Conservation (phyloP, 2,797 vertebrate species). For the Typhlichthys subterraneus region DNA sequence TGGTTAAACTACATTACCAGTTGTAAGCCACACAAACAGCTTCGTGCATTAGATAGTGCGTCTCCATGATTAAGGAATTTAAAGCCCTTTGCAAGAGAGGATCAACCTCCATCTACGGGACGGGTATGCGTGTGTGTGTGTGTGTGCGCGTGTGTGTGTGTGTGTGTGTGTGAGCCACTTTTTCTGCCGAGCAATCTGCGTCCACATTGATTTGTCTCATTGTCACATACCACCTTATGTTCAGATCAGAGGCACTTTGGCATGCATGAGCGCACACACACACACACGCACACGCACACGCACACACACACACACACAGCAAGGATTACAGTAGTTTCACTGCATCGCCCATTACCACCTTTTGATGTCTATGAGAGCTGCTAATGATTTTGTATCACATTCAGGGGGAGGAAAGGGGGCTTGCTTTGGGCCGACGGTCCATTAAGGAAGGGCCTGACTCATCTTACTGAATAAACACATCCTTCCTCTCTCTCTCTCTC, state of each 20-base stretch:
- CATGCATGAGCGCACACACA: background rate
- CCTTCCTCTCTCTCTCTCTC: conserved; percentile 21
- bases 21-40: background rate
- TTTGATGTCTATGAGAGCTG: conserved; percentile 52
- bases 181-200: conserved; percentile 4
- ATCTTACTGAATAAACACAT: conserved; percentile 73
- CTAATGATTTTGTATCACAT: conserved; percentile 65
- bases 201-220: background rate
- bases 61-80: conserved; percentile 1
- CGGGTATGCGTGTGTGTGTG: background rate
- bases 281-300: background rate
- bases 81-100: background rate
- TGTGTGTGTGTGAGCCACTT: background rate
- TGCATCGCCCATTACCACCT: conserved; percentile 62
- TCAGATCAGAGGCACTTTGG: background rate
- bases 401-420: conserved; percentile 28
- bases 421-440: conserved; percentile 55
- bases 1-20: background rate
- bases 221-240: background rate
- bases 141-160: background rate
- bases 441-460: conserved; percentile 69
- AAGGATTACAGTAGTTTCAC: conserved; percentile 40
- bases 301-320: background rate
- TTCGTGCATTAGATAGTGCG: conserved; percentile 3
- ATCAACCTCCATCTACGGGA: no score